Evolutionary conservation across 2,797 vertebrate species (phyloP).

Genomic region (Tolypeutes matacus): DNA sequence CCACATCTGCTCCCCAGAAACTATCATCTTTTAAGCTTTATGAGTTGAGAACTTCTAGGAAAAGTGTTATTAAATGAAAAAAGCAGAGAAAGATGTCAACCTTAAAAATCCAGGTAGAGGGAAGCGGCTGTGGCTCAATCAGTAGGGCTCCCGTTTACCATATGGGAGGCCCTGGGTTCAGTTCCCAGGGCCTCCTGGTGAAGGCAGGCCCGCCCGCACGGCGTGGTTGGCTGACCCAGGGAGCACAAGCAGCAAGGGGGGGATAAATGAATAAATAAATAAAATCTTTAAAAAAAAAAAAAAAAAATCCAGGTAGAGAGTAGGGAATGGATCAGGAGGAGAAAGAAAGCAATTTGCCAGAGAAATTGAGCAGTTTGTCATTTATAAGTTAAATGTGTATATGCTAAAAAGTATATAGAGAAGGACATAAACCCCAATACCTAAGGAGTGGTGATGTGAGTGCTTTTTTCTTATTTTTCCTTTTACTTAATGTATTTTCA

Average conservation of each 20-base stretch:
- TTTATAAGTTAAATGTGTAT: neutral
- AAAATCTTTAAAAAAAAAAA: too few relatives aligned
- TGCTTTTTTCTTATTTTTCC: neutral
- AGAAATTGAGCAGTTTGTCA: neutral
- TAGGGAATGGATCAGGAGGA: neutral
- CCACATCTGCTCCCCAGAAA: too few relatives aligned
- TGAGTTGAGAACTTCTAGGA: neutral
- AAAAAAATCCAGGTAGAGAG: neutral
- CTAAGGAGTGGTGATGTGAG: neutral
- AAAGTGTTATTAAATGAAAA: neutral
- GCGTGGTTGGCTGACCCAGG: too few relatives aligned
- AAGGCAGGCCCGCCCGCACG: too few relatives aligned
- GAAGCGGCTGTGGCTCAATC: too few relatives aligned
- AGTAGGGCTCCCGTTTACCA: too few relatives aligned
- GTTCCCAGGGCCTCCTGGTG: too few relatives aligned
- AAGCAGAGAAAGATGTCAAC: neutral
- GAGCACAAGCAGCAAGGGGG: too few relatives aligned
- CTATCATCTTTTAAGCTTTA: neutral
- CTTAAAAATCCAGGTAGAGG: neutral
- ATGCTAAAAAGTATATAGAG: neutral
- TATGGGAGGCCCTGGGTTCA: too few relatives aligned
- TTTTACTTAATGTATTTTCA: slow-evolving; percentile 24
- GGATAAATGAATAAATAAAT: too few relatives aligned
- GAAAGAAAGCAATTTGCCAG: neutral
- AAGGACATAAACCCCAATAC: neutral